Evolutionary conservation across 2,888 invertebrate genomes (phyloP).

Genomic region (Drosophila multiciliata): DNA sequence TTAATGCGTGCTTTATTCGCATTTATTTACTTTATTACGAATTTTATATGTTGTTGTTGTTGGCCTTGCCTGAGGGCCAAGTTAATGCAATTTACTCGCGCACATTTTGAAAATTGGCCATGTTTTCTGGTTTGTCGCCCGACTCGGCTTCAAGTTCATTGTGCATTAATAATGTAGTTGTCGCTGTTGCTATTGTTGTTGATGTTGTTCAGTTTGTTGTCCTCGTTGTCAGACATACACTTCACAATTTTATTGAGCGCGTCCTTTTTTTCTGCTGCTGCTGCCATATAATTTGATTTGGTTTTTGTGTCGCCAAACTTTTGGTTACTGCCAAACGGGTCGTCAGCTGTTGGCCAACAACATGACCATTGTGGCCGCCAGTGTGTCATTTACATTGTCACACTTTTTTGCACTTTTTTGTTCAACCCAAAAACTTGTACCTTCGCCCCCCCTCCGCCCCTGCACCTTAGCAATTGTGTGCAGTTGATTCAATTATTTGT

Average conservation of each 20-base stretch:
- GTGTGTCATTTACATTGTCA: constrained; percentile 48
- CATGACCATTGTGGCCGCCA: constrained; percentile 49
- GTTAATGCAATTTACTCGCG: constrained; percentile 64
- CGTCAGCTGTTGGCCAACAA: constrained; percentile 46
- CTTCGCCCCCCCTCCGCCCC: neutral
- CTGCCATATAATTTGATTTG: constrained; percentile 50
- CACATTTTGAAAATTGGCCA: constrained; percentile 56
- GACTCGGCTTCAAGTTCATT: constrained; percentile 66
- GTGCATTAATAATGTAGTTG: constrained; percentile 80
- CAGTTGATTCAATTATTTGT: constrained; percentile 46
- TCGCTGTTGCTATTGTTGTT: constrained; percentile 44
- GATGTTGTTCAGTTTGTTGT: constrained; percentile 9
- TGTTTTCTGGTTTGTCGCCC: constrained; percentile 70
- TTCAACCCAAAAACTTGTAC: neutral
- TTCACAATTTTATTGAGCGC: constrained; percentile 3
- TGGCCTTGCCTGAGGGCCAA: constrained; percentile 17
- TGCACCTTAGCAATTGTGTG: constrained; percentile 31
- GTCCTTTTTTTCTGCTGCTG: constrained; percentile 8
- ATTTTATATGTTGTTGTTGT: constrained; percentile 12
- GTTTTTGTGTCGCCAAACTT: constrained; percentile 39
- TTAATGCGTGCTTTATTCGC: constrained; percentile 27
- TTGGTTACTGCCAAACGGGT: constrained; percentile 22
- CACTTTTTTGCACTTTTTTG: constrained; percentile 31
- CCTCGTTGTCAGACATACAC: constrained; percentile 16
- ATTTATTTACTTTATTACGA: constrained; percentile 23